These are phyloP conservation scores for Gymnocephalus cernua DNA, from an alignment of 2,113 vertebrate species.

Conservation along the genomic window DNA sequence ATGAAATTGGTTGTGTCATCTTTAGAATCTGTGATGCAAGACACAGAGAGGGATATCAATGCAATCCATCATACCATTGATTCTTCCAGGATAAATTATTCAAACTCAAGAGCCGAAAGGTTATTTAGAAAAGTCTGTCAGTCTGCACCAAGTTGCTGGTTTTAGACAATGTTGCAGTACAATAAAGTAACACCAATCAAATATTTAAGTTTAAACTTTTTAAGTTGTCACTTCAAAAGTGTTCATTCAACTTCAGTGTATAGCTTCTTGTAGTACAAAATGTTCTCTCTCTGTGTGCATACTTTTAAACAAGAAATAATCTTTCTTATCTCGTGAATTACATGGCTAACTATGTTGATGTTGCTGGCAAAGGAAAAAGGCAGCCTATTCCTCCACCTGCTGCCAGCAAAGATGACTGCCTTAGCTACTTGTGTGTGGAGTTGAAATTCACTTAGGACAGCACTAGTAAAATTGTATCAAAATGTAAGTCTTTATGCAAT, in stretches of 20 bases:
- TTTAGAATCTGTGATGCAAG: constrained; percentile 77
- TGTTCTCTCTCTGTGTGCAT: neutral
- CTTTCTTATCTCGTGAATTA: neutral
- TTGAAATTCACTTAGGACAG: neutral
- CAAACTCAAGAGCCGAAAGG: constrained; percentile 47
- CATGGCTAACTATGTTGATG: constrained; percentile 8
- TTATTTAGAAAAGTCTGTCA: constrained; percentile 49
- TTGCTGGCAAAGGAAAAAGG: constrained; percentile 10
- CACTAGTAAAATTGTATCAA: neutral
- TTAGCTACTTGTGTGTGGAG: neutral
- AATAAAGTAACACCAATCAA: neutral
- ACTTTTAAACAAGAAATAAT: neutral
- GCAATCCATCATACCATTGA: constrained; percentile 87
- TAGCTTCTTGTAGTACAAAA: neutral
- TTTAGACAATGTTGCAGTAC: neutral
- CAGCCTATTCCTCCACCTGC: neutral
- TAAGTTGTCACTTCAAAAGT: neutral
- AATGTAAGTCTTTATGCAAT: constrained; percentile 6
- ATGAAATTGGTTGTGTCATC: constrained; percentile 83
- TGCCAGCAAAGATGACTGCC: neutral
- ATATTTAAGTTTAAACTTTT: neutral
- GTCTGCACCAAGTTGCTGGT: constrained; percentile 9
- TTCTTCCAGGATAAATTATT: constrained; percentile 74
- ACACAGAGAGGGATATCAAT: constrained; percentile 79
- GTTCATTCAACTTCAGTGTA: neutral